Percentiles rank a stretch among this genome's conserved stretches.
Evolutionary conservation across 1,140 invertebrate genomes (phyloP).

Genomic region (Olivierus martensii): DNA sequence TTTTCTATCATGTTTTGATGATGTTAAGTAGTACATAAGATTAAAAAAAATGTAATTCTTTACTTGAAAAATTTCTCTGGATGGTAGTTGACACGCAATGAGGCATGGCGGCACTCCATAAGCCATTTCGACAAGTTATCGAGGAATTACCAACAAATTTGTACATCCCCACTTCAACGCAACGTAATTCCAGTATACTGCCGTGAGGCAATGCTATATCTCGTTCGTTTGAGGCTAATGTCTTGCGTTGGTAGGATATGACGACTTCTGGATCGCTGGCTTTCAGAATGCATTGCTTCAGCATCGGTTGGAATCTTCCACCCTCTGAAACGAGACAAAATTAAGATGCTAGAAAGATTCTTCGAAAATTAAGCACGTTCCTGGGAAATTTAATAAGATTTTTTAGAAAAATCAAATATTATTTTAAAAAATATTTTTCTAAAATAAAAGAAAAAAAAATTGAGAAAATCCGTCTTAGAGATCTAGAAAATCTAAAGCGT

Average conservation of each 20-base stretch:
- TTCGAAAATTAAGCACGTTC: too few relatives aligned
- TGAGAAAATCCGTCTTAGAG: too few relatives aligned
- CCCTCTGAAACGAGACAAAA: conserved; percentile 15
- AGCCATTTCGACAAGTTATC: conserved; percentile 58
- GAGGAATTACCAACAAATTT: conserved; percentile 53
- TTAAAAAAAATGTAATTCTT: neutral
- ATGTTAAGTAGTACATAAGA: neutral
- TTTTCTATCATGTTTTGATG: neutral
- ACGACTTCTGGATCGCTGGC: conserved; percentile 11
- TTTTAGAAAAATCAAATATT: too few relatives aligned
- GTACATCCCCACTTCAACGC: conserved; percentile 62
- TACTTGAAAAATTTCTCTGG: conserved; percentile 64
- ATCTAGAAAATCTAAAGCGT: too few relatives aligned
- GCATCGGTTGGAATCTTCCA: conserved; percentile 42
- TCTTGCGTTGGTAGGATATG: conserved; percentile 9
- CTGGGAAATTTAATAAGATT: too few relatives aligned
- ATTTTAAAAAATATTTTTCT: too few relatives aligned
- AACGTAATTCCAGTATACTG: conserved; percentile 36
- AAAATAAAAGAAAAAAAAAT: too few relatives aligned
- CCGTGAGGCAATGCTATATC: conserved; percentile 15
- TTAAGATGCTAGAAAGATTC: neutral
- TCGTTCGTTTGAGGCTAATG: neutral
- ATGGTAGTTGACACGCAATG: conserved; percentile 63
- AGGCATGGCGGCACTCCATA: conserved; percentile 55
- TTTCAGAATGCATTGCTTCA: conserved; percentile 42